Conservation (phyloP, 2,888 invertebrate genomes). For the Salticus scenicus region DNA sequence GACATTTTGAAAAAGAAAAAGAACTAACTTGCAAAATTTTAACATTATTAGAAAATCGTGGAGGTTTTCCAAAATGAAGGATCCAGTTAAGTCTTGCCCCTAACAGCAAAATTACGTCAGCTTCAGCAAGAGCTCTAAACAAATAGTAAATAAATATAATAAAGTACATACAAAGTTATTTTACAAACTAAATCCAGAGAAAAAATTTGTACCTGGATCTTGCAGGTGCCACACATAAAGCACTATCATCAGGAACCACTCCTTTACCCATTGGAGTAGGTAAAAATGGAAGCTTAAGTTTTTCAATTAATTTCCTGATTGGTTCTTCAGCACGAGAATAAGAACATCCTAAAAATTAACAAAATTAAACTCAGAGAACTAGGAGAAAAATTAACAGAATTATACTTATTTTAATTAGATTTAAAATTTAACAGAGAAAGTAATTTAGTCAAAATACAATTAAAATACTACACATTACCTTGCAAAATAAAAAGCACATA, state of each 20-base stretch:
- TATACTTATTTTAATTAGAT: too few relatives aligned
- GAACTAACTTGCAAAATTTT: slow-evolving; percentile 87
- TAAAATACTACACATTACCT: too few relatives aligned
- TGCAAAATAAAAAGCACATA: too few relatives aligned
- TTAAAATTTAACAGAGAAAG: too few relatives aligned
- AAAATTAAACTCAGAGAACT: neutral
- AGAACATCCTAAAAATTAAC: slow-evolving; percentile 80
- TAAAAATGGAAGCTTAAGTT: slow-evolving; percentile 88
- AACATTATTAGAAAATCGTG: slow-evolving; percentile 87
- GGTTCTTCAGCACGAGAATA: slow-evolving; percentile 85
- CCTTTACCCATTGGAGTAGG: slow-evolving; percentile 94
- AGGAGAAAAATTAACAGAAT: too few relatives aligned
- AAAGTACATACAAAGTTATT: neutral
- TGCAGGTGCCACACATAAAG: slow-evolving; percentile 88
- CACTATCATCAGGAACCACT: slow-evolving; percentile 78
- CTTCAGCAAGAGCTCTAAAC: slow-evolving; percentile 84
- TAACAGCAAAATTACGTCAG: slow-evolving; percentile 90
- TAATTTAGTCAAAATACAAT: too few relatives aligned
- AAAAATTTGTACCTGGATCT: slow-evolving; percentile 80
- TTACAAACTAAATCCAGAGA: neutral
- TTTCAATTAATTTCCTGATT: slow-evolving; percentile 82
- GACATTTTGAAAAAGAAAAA: slow-evolving; percentile 1
- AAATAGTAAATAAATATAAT: neutral
- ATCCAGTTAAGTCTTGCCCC: slow-evolving; percentile 98
- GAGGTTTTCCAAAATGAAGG: slow-evolving; percentile 93